These are phyloP conservation scores for Microtus pennsylvanicus DNA, from an alignment of 2,113 vertebrate species.

Conservation along the genomic window DNA sequence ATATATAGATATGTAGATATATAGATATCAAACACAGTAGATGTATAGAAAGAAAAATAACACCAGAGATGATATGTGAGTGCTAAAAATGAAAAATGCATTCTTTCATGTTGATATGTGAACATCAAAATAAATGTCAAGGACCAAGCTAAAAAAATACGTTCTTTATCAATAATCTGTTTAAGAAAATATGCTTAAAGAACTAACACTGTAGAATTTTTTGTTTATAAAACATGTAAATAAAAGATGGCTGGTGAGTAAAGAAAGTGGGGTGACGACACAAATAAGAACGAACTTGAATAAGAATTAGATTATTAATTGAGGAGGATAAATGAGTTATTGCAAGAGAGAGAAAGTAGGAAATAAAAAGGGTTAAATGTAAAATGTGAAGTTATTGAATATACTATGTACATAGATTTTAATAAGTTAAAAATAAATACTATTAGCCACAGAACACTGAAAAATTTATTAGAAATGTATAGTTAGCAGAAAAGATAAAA, in stretches of 20 bases:
- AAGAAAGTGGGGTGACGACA: not conserved
- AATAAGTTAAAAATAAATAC: not conserved
- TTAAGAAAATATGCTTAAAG: slow-evolving; percentile 53
- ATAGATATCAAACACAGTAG: no score
- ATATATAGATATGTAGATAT: not conserved
- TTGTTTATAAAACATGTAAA: not conserved
- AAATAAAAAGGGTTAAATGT: not conserved
- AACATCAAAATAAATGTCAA: no score
- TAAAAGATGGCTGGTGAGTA: not conserved
- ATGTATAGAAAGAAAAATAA: not conserved
- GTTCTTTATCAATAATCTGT: slow-evolving; percentile 25
- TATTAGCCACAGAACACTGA: not conserved
- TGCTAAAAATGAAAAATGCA: not conserved
- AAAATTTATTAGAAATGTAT: not conserved
- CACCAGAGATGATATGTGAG: not conserved
- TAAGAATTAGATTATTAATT: not conserved
- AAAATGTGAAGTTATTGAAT: slow-evolving; percentile 15
- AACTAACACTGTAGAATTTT: not conserved
- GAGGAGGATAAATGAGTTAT: not conserved
- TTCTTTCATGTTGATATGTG: no score
- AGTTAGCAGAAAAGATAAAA: not conserved
- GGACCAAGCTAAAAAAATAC: not conserved
- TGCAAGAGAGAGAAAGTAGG: not conserved
- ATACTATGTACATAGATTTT: not conserved
- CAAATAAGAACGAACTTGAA: not conserved